Conservation (phyloP, 2,797 vertebrate genomes). For the Gambusia yucatana region DNA sequence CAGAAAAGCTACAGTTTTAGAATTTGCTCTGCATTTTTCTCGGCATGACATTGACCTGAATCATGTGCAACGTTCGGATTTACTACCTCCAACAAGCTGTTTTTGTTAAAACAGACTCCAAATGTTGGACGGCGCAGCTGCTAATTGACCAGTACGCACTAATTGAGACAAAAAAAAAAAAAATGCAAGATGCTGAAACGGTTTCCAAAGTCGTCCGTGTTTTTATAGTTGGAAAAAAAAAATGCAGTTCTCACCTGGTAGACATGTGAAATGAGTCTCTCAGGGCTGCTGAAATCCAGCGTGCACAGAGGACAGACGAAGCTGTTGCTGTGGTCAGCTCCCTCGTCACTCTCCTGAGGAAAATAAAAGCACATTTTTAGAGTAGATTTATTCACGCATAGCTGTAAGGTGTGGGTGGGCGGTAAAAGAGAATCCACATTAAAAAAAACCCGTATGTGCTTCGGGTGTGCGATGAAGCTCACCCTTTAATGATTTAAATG, state of each 20-base stretch:
- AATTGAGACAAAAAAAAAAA: background rate
- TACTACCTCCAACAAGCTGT: background rate
- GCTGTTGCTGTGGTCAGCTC: constrained; percentile 69
- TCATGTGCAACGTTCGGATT: background rate
- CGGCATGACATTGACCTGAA: background rate
- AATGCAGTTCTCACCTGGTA: constrained; percentile 87
- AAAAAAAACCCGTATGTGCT: background rate
- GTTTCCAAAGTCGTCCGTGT: background rate
- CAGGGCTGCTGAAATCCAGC: constrained; percentile 91
- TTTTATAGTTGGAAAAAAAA: background rate
- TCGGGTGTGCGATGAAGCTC: no score
- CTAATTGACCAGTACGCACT: background rate
- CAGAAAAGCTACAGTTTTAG: background rate
- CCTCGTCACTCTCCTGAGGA: constrained; percentile 80
- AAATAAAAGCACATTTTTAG: constrained; percentile 33
- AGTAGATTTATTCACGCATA: constrained; percentile 1
- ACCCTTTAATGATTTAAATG: background rate
- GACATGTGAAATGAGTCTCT: constrained; percentile 93
- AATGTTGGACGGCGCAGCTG: background rate
- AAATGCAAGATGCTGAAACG: background rate
- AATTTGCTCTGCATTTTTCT: background rate
- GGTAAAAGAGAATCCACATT: background rate
- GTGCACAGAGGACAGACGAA: constrained; percentile 93
- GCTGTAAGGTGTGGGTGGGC: background rate
- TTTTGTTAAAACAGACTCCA: background rate